phyloP scores from a whole-genome alignment of 2,797 vertebrate species.

The Nannoperca australis region DNA sequence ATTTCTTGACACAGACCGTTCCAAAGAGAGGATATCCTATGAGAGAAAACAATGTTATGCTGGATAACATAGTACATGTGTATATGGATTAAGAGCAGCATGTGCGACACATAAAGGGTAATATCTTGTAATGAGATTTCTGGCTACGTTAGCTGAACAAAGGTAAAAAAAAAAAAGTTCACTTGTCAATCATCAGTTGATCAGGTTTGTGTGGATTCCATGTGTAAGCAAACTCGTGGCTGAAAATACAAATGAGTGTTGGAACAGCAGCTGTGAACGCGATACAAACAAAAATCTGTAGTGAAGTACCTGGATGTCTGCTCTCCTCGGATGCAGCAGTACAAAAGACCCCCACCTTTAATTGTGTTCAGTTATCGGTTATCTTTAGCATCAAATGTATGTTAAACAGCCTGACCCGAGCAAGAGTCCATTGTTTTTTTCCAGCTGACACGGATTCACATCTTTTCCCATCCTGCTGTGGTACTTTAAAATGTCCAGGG shows the following conservation, averaged over 20 bases:
- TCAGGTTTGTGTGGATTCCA: background rate
- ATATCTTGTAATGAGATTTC: background rate
- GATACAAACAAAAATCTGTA: background rate
- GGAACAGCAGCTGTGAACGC: background rate
- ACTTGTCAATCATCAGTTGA: background rate
- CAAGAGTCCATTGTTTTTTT: background rate
- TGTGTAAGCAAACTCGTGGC: background rate
- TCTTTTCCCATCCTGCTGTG: constrained; percentile 43
- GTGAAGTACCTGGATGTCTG: background rate
- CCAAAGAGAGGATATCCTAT: background rate
- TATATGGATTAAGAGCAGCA: constrained; percentile 10
- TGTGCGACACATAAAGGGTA: background rate
- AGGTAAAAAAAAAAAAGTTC: background rate
- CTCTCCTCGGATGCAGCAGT: no score
- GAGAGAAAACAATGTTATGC: background rate
- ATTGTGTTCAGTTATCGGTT: background rate
- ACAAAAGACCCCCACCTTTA: no score
- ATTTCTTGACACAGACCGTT: constrained; percentile 3
- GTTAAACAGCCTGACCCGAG: background rate
- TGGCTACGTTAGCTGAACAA: background rate
- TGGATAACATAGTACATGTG: background rate
- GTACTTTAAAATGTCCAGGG: constrained; percentile 69
- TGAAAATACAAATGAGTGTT: background rate
- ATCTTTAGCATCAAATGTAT: background rate
- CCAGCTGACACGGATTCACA: constrained; percentile 1